phyloP scores from a whole-genome alignment of 2,797 vertebrate genomes.

The Schizothorax lantsangensis region DNA sequence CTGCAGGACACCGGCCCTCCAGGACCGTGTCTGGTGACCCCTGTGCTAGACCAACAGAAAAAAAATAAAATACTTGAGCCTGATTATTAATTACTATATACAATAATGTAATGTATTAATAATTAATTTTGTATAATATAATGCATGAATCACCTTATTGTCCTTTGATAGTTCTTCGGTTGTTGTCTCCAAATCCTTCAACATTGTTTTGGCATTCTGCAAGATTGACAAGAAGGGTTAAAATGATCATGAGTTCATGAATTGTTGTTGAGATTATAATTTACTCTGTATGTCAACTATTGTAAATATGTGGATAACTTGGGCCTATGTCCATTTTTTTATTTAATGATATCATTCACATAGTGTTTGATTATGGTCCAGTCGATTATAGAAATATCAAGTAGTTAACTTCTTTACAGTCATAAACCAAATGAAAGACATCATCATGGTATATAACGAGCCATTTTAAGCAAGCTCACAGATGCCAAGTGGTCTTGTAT shows the following conservation, averaged over 20 bases:
- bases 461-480: not conserved
- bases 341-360: not conserved
- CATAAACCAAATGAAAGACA: not conserved
- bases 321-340: not conserved
- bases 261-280: constrained; percentile 10
- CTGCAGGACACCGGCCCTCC: too few species aligned
- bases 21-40: too few species aligned
- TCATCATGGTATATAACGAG: not conserved
- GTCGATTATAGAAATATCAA: not conserved
- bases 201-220: constrained; percentile 51
- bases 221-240: constrained; percentile 49
- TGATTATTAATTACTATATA: not conserved
- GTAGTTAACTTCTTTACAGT: not conserved
- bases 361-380: not conserved
- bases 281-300: too few species aligned
- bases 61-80: not conserved
- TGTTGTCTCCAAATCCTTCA: constrained; percentile 16
- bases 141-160: not conserved
- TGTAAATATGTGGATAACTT: not conserved
- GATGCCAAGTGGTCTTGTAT: not conserved
- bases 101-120: not conserved
- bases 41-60: not conserved
- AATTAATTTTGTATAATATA: not conserved
- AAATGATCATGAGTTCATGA: not conserved
- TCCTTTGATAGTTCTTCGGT: constrained; percentile 31